Base-by-base conservation (phyloP, 2,113 vertebrate species). In the Orcinus orca region DNA sequence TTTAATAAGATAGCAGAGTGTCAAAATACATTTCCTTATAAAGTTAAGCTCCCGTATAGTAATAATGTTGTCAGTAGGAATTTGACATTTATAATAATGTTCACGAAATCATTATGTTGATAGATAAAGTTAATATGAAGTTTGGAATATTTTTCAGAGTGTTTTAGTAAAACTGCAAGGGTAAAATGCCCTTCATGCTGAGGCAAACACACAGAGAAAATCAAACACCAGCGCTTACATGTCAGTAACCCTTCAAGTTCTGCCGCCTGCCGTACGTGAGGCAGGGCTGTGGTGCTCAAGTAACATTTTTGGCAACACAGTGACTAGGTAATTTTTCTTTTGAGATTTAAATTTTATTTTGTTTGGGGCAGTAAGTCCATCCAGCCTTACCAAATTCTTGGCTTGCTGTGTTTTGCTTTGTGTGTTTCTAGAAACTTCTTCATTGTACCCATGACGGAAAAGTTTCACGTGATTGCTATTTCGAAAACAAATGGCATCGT, bases 1-100 rank as follows among this genome's bases (percentile, higher is more conserved):
- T 99, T 99, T 99, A 99, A 99, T 99, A 99, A 99, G 98, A 99
- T 99, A 99, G 99, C 99, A 99, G 47, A 47, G 99, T 99, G 99
- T 99, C 99, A 99, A 99, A 99, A 99, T 99, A 99, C 99, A 99
- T 99, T 99, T 99, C 99, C 98, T 99, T 99, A 99, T 98, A 97
- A 99, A 99, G 99, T 99, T 99, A 98, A 99, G 98, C 99, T 99
- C 99, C 99, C 99, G 98, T 99, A 99, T 98, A 99, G 98, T 99
- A 98, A 99, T 98, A 99, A 99, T 98, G 98, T 98, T 97, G 98
- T 99, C 99, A 99, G 98, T 99, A 99, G 98, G 97, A 98, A 99
- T 99, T 98, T 97, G 98, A 98, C 98, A 99, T 98, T 98, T 98
- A 99, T 97, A 98, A 95, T 98, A 97, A 97, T 95, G 98, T 98